Evolutionary conservation across 2,888 invertebrate species (phyloP).

Genomic region (Lymantria monacha): DNA sequence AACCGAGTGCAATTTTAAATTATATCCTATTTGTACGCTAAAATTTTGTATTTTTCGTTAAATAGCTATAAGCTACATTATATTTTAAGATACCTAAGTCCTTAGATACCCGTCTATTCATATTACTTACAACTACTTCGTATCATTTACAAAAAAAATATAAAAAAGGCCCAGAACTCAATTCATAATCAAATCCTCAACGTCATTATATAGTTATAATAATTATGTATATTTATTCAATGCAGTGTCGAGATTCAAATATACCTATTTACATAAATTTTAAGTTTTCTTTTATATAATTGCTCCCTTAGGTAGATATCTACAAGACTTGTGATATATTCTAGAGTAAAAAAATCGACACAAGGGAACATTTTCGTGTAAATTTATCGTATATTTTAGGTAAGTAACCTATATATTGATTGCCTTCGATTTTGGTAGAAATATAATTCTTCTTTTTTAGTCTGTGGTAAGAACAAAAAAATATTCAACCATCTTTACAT

Average conservation of each 20-base stretch:
- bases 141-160: conserved; percentile 25
- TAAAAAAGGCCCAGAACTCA: conserved; percentile 27
- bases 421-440: conserved; percentile 22
- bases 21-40: background rate
- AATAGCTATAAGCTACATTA: background rate
- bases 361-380: conserved; percentile 33
- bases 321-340: conserved; percentile 54
- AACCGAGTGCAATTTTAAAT: background rate
- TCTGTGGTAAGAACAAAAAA: too few species aligned
- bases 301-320: conserved; percentile 77
- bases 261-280: conserved; percentile 53
- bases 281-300: conserved; percentile 55
- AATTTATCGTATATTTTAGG: conserved; percentile 22
- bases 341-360: conserved; percentile 34
- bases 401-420: conserved; percentile 6
- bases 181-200: conserved; percentile 35
- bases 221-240: conserved; percentile 19
- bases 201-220: conserved; percentile 11
- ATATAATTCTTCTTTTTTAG: background rate
- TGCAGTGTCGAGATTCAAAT: conserved; percentile 43
- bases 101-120: conserved; percentile 26
- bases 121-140: conserved; percentile 23
- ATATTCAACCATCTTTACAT: too few species aligned
- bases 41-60: background rate
- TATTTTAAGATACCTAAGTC: conserved; percentile 2